Evolutionary conservation across 2,888 invertebrate species (phyloP).

Genomic region (Eudemis profundana): DNA sequence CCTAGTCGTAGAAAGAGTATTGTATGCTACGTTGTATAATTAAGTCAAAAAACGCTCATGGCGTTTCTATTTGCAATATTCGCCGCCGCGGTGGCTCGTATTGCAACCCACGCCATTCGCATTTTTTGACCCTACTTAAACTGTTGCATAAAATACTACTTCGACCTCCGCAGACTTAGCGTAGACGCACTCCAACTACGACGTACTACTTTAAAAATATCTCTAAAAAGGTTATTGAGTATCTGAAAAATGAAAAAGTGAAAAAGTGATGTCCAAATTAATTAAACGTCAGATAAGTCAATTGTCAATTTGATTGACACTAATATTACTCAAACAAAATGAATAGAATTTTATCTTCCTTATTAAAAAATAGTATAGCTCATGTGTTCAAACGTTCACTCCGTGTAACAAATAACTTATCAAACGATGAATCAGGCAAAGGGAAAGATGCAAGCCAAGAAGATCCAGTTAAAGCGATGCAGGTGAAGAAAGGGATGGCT

Average conservation of each 20-base stretch:
- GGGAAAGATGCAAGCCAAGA: conserved; percentile 2
- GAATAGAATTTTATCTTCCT: conserved; percentile 32
- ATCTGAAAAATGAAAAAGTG: neutral
- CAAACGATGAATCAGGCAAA: neutral
- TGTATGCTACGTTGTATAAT: too few species aligned
- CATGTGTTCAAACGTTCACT: conserved; percentile 33
- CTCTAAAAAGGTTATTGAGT: neutral
- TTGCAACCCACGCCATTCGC: too few species aligned
- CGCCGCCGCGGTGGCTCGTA: too few species aligned
- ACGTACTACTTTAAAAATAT: too few species aligned
- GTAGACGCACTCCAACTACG: too few species aligned
- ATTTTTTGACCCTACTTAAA: too few species aligned
- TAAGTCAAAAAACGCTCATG: too few species aligned
- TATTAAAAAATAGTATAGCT: conserved; percentile 28
- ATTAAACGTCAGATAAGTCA: neutral
- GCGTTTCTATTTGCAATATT: too few species aligned
- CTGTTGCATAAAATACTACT: too few species aligned
- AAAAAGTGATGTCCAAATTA: neutral
- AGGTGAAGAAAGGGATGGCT: conserved; percentile 57
- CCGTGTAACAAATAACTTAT: conserved; percentile 11
- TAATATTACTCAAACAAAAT: conserved; percentile 21
- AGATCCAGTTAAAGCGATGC: conserved; percentile 38
- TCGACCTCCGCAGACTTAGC: too few species aligned
- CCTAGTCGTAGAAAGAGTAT: too few species aligned
- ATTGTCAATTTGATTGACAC: conserved; percentile 9